These are phyloP conservation scores for Ormia ochracea DNA, from an alignment of 2,888 invertebrate species.

Conservation along the genomic window DNA sequence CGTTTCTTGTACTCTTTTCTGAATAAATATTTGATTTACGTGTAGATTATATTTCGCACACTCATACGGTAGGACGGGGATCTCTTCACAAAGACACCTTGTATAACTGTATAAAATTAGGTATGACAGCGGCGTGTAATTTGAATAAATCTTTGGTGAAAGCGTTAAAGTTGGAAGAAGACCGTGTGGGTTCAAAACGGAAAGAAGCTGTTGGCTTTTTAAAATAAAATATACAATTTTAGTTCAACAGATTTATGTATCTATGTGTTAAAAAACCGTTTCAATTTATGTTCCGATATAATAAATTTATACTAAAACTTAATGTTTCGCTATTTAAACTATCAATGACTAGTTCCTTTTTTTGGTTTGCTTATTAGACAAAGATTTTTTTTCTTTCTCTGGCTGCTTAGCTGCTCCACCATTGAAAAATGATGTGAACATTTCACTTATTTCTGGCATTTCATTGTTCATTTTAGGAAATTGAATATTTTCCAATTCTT, in stretches of 20 bases:
- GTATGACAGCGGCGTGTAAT: constrained; percentile 83
- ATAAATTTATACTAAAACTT: constrained; percentile 24
- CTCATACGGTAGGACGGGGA: constrained; percentile 85
- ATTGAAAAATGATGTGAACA: constrained; percentile 91
- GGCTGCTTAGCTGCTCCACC: constrained; percentile 80
- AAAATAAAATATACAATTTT: constrained; percentile 63
- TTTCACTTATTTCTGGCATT: constrained; percentile 97
- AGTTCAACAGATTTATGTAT: not conserved
- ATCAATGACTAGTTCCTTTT: constrained; percentile 72
- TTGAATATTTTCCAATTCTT: constrained; percentile 94
- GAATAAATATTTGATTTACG: not conserved
- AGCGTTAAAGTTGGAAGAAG: constrained; percentile 81
- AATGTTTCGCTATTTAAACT: not conserved
- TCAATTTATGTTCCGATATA: constrained; percentile 9
- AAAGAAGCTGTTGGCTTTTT: constrained; percentile 74
- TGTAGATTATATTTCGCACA: constrained; percentile 77
- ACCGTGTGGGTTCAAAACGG: constrained; percentile 72
- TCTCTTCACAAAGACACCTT: constrained; percentile 86
- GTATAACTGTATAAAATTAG: constrained; percentile 83
- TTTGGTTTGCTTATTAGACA: constrained; percentile 72
- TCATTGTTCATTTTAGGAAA: constrained; percentile 83
- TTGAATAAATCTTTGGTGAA: constrained; percentile 83
- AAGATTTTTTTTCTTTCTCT: constrained; percentile 74
- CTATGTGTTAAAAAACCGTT: constrained; percentile 20
- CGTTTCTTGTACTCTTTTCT: no score